Base-by-base conservation (phyloP, 2,888 invertebrate genomes). In the Polydrusus pterygomalis region DNA sequence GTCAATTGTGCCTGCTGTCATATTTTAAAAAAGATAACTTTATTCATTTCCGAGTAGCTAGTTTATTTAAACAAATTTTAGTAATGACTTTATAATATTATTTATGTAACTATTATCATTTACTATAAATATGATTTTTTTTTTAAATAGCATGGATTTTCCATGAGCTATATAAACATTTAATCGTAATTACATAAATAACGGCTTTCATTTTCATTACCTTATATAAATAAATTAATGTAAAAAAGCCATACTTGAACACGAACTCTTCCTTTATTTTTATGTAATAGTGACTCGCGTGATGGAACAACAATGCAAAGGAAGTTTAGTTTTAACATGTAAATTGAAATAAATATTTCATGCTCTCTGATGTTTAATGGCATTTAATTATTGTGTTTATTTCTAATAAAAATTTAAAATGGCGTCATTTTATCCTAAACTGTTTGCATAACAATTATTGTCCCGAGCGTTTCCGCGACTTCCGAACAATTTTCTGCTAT, bases 291-390 rank as follows among this genome's bases (percentile, higher is more conserved):
- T 34, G 63, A 69, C 64, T 74, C 70, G 74, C 74, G 74, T 74
- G 74, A 74, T 74, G 74, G 60, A 63, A 49, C 47, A 74, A 74
- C 74, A 74, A 74, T 74, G 69, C 74, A 74, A 70, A 74, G 74
- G 74, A 74, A 74, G 74, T 69, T 69, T 68, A 74, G 56, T 68
- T 60, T 69, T 56, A 74, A 74, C 74, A 74, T 74, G 74, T 74
- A 74, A 74, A 74, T 74, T 74, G 63, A 34, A 68, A 74, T 74
- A 74, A 74, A 74, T 69, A 74, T 69, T 74, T 69, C 54, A 69
- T 74, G 74, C 63, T 74, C 51, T 56, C 38, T 68, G 73, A 49
- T 67, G 68, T 67, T 68, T 67, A 43, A 65, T 63, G 64, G 40
- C 20, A 62, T 58, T 65, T 74, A 74, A 70, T 74, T 74, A 69